Conservation (phyloP, 2,113 vertebrate species). For the Spermophilus dauricus region DNA sequence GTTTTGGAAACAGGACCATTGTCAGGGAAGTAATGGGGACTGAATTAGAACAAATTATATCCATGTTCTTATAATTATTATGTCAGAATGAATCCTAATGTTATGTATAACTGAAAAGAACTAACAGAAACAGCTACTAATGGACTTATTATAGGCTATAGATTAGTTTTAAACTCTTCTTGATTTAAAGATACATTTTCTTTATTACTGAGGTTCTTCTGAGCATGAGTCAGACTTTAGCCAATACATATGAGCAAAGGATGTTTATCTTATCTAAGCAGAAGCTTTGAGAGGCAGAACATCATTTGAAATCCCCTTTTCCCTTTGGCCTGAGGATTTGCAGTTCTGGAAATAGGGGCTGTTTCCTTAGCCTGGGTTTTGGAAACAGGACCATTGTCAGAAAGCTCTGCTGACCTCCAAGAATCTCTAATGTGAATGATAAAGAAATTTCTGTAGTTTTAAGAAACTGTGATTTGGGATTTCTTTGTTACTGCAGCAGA, state of each 20-base stretch:
- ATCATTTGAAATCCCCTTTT: background rate
- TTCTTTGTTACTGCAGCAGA: background rate
- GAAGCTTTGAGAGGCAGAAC: background rate
- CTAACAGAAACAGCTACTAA: background rate
- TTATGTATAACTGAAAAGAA: too few relatives aligned
- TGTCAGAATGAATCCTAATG: too few relatives aligned
- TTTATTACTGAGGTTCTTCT: background rate
- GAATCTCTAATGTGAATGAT: background rate
- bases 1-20: background rate
- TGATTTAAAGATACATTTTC: background rate
- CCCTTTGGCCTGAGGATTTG: background rate
- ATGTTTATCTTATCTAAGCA: background rate
- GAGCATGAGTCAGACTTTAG: background rate
- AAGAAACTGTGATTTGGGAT: background rate
- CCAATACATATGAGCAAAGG: background rate
- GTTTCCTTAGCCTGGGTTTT: background rate
- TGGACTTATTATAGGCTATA: background rate
- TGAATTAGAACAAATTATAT: too few relatives aligned
- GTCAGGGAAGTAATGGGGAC: too few relatives aligned
- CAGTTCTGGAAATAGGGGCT: background rate
- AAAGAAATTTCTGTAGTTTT: background rate
- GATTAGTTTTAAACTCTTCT: background rate
- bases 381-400: background rate
- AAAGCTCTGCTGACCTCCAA: background rate
- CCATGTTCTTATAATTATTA: too few relatives aligned